Conservation (phyloP, 2,113 vertebrate species). For the Mirounga angustirostris region DNA sequence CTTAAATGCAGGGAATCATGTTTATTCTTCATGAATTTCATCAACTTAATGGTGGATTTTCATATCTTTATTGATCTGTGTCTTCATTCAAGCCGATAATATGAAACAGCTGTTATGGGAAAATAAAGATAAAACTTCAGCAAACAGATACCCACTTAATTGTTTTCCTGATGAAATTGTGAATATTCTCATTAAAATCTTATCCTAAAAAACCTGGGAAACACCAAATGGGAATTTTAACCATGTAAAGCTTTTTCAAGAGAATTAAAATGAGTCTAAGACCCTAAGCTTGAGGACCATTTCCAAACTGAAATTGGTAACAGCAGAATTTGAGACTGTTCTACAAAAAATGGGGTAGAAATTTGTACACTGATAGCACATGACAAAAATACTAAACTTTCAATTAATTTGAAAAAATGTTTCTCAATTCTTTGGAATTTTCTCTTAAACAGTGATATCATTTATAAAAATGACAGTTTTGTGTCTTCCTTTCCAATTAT, state of each 20-base stretch:
- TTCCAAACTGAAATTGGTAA: background rate
- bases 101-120: background rate
- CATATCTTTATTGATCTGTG: background rate
- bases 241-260: background rate
- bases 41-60: background rate
- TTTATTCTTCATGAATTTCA: constrained; percentile 18
- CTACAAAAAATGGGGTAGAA: background rate
- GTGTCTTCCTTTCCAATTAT: background rate
- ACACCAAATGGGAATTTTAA: background rate
- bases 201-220: background rate
- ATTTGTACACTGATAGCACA: background rate
- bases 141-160: background rate
- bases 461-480: background rate
- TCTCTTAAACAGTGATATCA: background rate
- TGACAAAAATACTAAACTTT: background rate
- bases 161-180: background rate
- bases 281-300: background rate
- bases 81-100: background rate
- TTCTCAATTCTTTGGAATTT: background rate
- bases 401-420: constrained; percentile 6
- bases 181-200: constrained; percentile 14
- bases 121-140: constrained; percentile 36
- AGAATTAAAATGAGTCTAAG: background rate
- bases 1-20: constrained; percentile 4
- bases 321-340: background rate